phyloP scores from a whole-genome alignment of 2,113 vertebrate genomes.

The Engystomops pustulosus region DNA sequence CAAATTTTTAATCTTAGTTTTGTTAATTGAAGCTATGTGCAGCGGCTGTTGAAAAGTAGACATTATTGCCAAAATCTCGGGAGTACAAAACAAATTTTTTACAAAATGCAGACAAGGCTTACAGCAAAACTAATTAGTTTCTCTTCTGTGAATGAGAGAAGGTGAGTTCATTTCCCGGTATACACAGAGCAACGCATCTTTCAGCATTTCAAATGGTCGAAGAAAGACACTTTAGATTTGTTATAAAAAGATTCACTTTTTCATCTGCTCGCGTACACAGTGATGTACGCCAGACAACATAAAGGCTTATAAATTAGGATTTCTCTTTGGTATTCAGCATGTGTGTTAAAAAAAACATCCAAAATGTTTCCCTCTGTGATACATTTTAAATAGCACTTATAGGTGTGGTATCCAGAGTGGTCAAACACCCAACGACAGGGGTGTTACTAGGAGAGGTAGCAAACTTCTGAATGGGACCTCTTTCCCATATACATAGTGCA shows the following conservation, averaged over 20 bases:
- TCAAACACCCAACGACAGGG: too few species aligned
- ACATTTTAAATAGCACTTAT: too few species aligned
- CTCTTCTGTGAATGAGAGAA: background rate
- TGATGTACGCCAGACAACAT: background rate
- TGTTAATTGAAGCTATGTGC: slow-evolving; percentile 42
- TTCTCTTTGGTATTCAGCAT: too few species aligned
- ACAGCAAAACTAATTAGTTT: slow-evolving; percentile 22
- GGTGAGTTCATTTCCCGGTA: slow-evolving; percentile 12
- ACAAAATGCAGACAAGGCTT: slow-evolving; percentile 6
- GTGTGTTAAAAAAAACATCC: too few species aligned
- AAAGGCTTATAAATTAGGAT: background rate
- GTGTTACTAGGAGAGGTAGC: too few species aligned
- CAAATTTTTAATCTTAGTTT: slow-evolving; percentile 26
- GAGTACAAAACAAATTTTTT: slow-evolving; percentile 19
- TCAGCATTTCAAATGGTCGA: background rate
- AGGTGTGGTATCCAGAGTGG: too few species aligned
- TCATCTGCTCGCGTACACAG: background rate
- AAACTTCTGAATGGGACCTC: too few species aligned
- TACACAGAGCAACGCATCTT: background rate
- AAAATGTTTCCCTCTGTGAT: too few species aligned
- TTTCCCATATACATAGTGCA: too few species aligned
- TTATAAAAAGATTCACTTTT: background rate
- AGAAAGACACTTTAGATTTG: background rate
- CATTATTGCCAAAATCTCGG: slow-evolving; percentile 35
- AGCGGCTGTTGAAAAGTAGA: slow-evolving; percentile 23